Conservation (phyloP, 2,113 vertebrate genomes). For the Thamnophis sirtalis region DNA sequence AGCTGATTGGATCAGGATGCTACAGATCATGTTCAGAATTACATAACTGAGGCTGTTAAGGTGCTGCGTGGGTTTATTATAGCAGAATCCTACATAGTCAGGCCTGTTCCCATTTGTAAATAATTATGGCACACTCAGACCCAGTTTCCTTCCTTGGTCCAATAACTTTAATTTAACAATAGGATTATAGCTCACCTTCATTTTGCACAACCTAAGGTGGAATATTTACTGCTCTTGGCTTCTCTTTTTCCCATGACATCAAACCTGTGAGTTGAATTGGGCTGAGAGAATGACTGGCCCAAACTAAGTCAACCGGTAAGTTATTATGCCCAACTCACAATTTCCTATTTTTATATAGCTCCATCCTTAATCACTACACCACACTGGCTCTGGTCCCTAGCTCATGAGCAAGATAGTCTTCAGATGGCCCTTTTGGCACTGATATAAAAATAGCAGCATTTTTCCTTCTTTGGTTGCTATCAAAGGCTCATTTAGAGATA, state of each 20-base stretch:
- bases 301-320: neutral
- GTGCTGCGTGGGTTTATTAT: neutral
- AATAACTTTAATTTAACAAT: neutral
- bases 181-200: neutral
- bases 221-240: neutral
- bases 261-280: neutral
- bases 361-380: neutral
- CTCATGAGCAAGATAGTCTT: neutral
- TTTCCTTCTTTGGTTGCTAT: neutral
- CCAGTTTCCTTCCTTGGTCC: neutral
- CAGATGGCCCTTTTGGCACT: neutral
- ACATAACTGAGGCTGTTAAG: neutral
- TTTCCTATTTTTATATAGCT: neutral
- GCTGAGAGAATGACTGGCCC: neutral
- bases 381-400: neutral
- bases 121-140: neutral
- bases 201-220: neutral
- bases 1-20: neutral
- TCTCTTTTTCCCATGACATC: neutral
- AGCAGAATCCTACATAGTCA: neutral
- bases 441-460: neutral
- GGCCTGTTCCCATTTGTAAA: neutral
- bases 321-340: neutral
- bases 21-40: neutral
- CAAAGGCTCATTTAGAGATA: neutral